Base-by-base conservation (phyloP, 2,113 vertebrate genomes). In the Myotis lucifugus region DNA sequence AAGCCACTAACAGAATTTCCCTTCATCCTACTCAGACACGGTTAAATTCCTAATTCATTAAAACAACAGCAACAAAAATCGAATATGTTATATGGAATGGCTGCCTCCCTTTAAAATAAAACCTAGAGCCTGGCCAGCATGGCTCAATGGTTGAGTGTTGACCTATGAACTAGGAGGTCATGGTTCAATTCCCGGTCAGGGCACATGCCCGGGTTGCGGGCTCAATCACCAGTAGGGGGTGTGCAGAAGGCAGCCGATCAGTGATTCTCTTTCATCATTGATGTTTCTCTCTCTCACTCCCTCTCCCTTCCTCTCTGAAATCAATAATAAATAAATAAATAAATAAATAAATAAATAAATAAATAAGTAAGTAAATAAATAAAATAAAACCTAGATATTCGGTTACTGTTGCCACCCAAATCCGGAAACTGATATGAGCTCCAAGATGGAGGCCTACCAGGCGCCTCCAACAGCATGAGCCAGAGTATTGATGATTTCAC, bases 51-150 rank as follows among this genome's bases (percentile, higher is more conserved):
- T 69, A 88, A 56, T 78, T 85, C 54, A 94, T 61, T 59, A 40
- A 94, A 77, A 72, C 42, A 69, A 59, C 56, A 18, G 17, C 52
- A 89, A 84, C 52, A 90, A 42, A 96, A 90, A 88, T 64, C 25
- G 56, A 82, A 29, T 50, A 59, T 37, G 94, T 87, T 37, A 40
- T 25, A 73, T 21, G 19, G 23, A 76, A 78, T 69, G 10, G 46
- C 7, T 79, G 8, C 3, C 40, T 59, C 18, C 42, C 32, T 34
- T 82, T 56, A 40, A 54, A 34, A 92, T 34, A 32, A 34, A n/a
- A 18, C 1, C 15, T 56, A 70, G n/a, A 95, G 59, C 59, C 23
- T 8, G 4, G 23, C 23, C 9, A 11, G 23, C 10, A 12, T 11
- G 59, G 59, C 23, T 61, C 59, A 61, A 25, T 61, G 59, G 59